Base-by-base conservation (phyloP, 1,140 invertebrate species). In the Calliphora vicina region DNA sequence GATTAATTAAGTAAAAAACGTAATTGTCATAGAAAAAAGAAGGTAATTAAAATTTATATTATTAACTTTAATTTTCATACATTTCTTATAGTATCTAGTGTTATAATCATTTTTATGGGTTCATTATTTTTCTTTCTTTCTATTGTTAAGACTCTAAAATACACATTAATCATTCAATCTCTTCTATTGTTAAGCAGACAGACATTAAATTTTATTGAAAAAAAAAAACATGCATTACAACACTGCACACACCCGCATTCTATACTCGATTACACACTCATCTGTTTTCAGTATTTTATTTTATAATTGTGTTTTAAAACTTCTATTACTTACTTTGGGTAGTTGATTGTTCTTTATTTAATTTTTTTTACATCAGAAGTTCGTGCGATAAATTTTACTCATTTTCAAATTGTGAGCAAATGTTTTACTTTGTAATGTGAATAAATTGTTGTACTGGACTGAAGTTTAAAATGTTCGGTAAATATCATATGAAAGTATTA, bases 141-240 rank as follows among this genome's bases (percentile, higher is more conserved):
- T 17, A 73, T 73, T 35, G 35, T 35, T 35, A 27, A 15, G 23
- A 12, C 26, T 26, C 71, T 27, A 35, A 73, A 73, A 12, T 27
- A 73, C 23, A 25, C 71, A 73, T 73, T 73, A 73, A 73, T 73
- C 26, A 73, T 73, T 73, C 71, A 73, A 73, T 73, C 23, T 73
- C 13, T 73, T 73, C 23, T 73, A 50, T 50, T 50, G 45, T 50
- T 50, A 50, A 67, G 23, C 20, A 67, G n/a, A 67, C 61, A 67
- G 61, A 23, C 61, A 67, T 67, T 67, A 5, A 67, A 67, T 67
- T 67, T 23, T 2, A 67, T 20, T 57, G n/a, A 57, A 57, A 57
- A 15, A 57, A 10, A 67, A 67, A 5, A 67, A 25, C 61, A 67
- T 67, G 61, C n/a, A 67, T 67, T 67, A 25, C 61, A 67, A 20